Base-by-base conservation (phyloP, 2,888 invertebrate species). In the Stictocephala bisonia region DNA sequence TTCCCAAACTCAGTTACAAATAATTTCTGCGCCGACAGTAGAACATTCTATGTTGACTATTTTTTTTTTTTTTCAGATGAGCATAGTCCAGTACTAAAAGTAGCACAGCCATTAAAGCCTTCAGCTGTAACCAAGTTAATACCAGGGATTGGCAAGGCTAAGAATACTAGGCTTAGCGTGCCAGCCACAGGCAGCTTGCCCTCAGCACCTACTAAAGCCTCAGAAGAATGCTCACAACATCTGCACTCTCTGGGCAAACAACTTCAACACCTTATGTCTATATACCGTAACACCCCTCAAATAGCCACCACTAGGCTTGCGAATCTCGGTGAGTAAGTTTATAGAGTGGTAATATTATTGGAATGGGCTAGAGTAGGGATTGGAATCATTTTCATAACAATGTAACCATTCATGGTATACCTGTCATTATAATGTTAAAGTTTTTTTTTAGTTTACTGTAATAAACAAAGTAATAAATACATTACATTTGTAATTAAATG, bases 81-180 rank as follows among this genome's bases (percentile, higher is more conserved):
- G 11, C 56, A 56, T 24, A 56, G 56, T 26, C 56, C 56, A 13
- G 56, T 56, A 27, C 56, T 31, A 15, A 56, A 56, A 31, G 56
- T 56, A 20, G 2, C 29, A 15, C 29, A 11, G n/a, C 1, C 15
- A 4, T n/a, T 4, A 9, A 31, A 29, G 31, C 56, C 31, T 9
- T 1, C 15, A 2, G 56, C 29, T 7, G 22, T 20, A 9, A 51
- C 22, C n/a, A n/a, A n/a, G n/a, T n/a, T n/a, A n/a, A n/a, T n/a
- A n/a, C n/a, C n/a, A n/a, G n/a, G n/a, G 53, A 27, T 26, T n/a
- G 3, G 22, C 27, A 56, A 56, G 18, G 20, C 18, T 1, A 27
- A 31, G 24, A 6, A 20, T 2, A 1, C 26, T 7, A 24, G 68
- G 13, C 31, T 4, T 22, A 68, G 68, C 15, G 27, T 68, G 13